phyloP scores from a whole-genome alignment of 1,140 invertebrate species.

The Papilio aristodemus region DNA sequence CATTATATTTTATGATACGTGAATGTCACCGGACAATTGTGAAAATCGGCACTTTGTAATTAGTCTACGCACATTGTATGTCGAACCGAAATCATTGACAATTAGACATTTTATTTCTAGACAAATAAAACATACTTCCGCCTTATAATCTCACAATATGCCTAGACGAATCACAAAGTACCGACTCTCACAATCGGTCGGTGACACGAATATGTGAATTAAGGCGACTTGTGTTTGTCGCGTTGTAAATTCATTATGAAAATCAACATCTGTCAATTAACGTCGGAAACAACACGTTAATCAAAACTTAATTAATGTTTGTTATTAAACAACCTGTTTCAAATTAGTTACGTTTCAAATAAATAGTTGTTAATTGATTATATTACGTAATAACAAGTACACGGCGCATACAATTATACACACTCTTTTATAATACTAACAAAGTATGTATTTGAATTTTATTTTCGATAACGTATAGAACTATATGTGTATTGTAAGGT shows the following conservation, averaged over 20 bases:
- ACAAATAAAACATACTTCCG: too few relatives aligned
- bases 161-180: too few relatives aligned
- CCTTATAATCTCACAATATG: too few relatives aligned
- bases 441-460: not conserved
- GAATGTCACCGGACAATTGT: too few relatives aligned
- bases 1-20: conserved; percentile 36
- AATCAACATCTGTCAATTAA: conserved; percentile 22
- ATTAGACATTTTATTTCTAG: too few relatives aligned
- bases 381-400: not conserved
- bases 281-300: conserved; percentile 19
- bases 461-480: too few relatives aligned
- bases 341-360: conserved; percentile 12
- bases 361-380: conserved; percentile 12
- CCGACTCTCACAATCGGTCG: too few relatives aligned
- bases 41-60: too few relatives aligned
- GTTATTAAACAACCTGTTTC: conserved; percentile 16
- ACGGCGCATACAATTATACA: not conserved
- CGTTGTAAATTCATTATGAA: conserved; percentile 9
- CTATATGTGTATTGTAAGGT: not conserved
- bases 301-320: conserved; percentile 20
- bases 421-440: conserved; percentile 1
- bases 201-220: too few relatives aligned
- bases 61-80: too few relatives aligned
- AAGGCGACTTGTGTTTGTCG: not conserved
- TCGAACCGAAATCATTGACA: too few relatives aligned